A percentile compares a stretch with the other conserved stretches of the same genome.
phyloP scores from a whole-genome alignment of 2,888 invertebrate genomes.

The Cantharis nigra region DNA sequence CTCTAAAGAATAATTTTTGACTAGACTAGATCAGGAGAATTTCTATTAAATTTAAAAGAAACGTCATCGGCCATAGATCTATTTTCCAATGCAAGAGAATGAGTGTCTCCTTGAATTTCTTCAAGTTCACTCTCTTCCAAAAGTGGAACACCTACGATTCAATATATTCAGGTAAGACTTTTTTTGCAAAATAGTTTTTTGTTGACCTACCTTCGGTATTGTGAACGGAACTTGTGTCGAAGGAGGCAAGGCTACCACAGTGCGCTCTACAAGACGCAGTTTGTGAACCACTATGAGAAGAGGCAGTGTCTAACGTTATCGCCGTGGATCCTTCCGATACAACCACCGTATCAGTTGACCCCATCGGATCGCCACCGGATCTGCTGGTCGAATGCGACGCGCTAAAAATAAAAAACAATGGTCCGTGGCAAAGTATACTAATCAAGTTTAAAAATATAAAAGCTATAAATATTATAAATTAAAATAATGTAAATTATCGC shows the following conservation, averaged over 20 bases:
- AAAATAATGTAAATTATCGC: background rate
- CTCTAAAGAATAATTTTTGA: constrained; percentile 7
- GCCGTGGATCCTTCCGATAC: constrained; percentile 60
- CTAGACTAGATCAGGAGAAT: constrained; percentile 48
- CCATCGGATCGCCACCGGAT: constrained; percentile 55
- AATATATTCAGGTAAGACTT: background rate
- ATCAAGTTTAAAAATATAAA: background rate
- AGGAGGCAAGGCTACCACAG: constrained; percentile 61
- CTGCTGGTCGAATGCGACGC: constrained; percentile 54
- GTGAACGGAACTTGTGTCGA: constrained; percentile 56
- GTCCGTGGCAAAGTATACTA: background rate
- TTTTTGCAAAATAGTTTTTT: background rate
- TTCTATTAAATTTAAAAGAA: constrained; percentile 51
- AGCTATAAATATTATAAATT: background rate
- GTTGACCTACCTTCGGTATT: constrained; percentile 60
- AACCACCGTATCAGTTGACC: constrained; percentile 62
- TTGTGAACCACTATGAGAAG: constrained; percentile 57
- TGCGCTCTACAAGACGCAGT: constrained; percentile 59
- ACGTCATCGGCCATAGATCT: constrained; percentile 50
- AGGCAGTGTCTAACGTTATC: constrained; percentile 61
- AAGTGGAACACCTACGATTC: constrained; percentile 51
- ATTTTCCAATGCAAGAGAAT: constrained; percentile 49
- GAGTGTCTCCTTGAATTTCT: constrained; percentile 48
- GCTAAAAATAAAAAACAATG: constrained; percentile 39
- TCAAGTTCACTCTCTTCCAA: constrained; percentile 55